Conservation (phyloP, 2,797 vertebrate genomes). For the Fratercula arctica region DNA sequence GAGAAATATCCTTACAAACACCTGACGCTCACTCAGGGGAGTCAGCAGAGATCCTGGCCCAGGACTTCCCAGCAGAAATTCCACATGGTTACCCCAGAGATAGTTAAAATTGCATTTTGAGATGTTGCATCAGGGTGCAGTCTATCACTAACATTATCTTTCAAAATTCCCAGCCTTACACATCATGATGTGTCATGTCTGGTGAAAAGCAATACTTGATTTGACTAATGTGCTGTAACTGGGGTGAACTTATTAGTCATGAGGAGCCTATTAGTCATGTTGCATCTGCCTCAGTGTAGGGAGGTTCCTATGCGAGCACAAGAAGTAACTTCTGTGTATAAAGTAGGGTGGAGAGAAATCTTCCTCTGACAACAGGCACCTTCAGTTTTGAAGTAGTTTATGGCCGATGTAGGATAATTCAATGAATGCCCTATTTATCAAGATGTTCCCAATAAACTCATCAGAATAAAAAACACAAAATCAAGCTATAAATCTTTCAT, state of each 20-base stretch:
- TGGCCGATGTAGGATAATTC: background rate
- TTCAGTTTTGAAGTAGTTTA: background rate
- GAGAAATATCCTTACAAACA: background rate
- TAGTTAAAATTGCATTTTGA: background rate
- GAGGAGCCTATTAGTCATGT: slow-evolving; percentile 36
- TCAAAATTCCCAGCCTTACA: slow-evolving; percentile 63
- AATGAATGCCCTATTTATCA: background rate
- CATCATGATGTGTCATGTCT: slow-evolving; percentile 68
- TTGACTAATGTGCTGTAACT: slow-evolving; percentile 58
- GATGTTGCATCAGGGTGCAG: slow-evolving; percentile 42
- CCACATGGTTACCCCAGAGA: background rate
- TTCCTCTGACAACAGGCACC: background rate
- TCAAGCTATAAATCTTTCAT: background rate
- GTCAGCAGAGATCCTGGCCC: slow-evolving; percentile 4
- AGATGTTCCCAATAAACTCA: background rate
- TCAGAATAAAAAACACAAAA: background rate
- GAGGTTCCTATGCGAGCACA: background rate
- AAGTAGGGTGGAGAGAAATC: background rate
- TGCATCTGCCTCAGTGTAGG: slow-evolving; percentile 7
- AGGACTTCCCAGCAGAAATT: slow-evolving; percentile 5
- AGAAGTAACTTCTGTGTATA: background rate
- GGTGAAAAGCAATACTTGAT: slow-evolving; percentile 39
- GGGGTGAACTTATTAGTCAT: slow-evolving; percentile 55
- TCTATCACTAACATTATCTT: slow-evolving; percentile 48
- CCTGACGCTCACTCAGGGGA: background rate